Conservation (phyloP, 2,113 vertebrate species). For the Chloropsis cyanopogon region DNA sequence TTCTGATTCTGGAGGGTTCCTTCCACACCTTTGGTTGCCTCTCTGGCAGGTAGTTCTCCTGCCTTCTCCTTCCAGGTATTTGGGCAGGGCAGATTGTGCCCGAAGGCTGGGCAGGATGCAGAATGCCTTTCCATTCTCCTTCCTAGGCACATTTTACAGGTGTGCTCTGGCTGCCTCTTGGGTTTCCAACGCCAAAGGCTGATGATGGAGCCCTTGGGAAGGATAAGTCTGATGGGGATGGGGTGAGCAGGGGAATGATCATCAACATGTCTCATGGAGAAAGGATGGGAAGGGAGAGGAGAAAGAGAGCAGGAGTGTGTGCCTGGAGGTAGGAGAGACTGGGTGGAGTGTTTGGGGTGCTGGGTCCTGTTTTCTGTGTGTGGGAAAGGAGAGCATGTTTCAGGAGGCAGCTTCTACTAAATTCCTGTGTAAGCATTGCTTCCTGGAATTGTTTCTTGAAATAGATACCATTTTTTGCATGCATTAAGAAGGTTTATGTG, state of each 20-base stretch:
- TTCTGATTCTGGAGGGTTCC: neutral
- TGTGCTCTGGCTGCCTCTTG: neutral
- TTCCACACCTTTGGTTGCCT: neutral
- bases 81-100: neutral
- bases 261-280: neutral
- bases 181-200: neutral
- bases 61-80: neutral
- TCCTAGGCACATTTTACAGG: neutral
- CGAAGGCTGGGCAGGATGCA: neutral
- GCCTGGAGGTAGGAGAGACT: neutral
- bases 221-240: neutral
- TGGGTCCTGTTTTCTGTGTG: neutral
- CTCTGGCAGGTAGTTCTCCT: neutral
- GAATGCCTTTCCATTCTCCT: neutral
- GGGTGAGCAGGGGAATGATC: neutral
- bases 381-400: neutral
- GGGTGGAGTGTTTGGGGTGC: neutral
- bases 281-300: neutral
- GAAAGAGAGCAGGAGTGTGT: neutral
- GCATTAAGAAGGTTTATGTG: neutral
- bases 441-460: neutral
- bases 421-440: neutral
- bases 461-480: neutral
- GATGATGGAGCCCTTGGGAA: neutral
- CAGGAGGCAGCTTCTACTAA: neutral